Evolutionary conservation across 2,113 vertebrate species (phyloP).

Genomic region (Grallaria varia): DNA sequence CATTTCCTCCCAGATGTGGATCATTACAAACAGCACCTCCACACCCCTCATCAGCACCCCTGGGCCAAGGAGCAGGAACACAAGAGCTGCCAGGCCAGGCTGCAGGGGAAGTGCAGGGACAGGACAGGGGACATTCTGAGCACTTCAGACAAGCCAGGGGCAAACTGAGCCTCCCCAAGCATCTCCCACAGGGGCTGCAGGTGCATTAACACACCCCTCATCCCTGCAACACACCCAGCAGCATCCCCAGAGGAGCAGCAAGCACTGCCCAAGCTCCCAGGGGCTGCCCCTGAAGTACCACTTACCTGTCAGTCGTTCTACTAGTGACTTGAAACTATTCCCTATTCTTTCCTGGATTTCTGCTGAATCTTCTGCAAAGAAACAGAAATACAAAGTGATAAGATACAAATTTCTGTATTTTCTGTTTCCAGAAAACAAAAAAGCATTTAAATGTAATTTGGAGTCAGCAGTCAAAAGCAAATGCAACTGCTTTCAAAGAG

Average conservation of each 20-base stretch:
- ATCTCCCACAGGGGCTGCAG: not conserved
- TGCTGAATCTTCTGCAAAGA: conserved; percentile 83
- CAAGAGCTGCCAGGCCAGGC: not conserved
- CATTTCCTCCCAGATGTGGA: not conserved
- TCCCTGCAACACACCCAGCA: not conserved
- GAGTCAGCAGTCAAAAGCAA: not conserved
- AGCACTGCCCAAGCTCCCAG: not conserved
- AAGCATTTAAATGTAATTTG: not conserved
- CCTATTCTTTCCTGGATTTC: conserved; percentile 92
- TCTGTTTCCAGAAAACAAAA: not conserved
- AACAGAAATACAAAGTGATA: not conserved
- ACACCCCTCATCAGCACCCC: not conserved
- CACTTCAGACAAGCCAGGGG: not conserved
- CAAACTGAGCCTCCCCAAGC: not conserved
- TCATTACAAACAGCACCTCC: not conserved
- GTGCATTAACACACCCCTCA: not conserved
- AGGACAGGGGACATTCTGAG: not conserved
- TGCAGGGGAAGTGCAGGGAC: not conserved
- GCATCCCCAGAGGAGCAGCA: not conserved
- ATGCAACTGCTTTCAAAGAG: not conserved
- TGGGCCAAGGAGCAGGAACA: not conserved
- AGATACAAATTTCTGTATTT: not conserved
- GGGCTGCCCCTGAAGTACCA: not conserved
- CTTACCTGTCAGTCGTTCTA: conserved; percentile 92
- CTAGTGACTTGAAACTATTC: conserved; percentile 86